Evolutionary conservation across 2,888 invertebrate species (phyloP), one percentile per base, ranked within the genome.

Genomic region (Drosophila mercatorum): DNA sequence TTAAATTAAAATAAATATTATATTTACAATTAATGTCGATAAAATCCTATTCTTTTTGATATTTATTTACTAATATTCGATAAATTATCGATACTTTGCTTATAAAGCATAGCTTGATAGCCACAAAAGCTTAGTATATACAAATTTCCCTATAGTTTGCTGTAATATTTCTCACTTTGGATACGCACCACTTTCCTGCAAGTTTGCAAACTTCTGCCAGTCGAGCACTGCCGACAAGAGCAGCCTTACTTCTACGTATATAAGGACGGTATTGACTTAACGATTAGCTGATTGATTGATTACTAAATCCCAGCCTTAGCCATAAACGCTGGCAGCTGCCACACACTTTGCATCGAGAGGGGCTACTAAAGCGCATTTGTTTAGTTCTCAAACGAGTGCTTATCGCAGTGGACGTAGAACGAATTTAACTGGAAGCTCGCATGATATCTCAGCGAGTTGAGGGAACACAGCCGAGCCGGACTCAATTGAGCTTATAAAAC

Each of bases 401-500:
- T 28, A 49, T n/a, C n/a, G 10, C n/a, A 49, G n/a, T 47, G 0
- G 5, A n/a, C 8, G 14, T 31, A 5, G 14, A 31, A 17, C 31
- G 11, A n/a, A 17, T 10, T 49, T n/a, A 49, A n/a, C 31, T 49
- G 31, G 31, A 49, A 36, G 36, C 51, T 36, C 8, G 17, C 17
- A 47, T 11, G 34, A 17, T 34, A 6, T 34, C 11, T 5, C 17
- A 34, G 17, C 2, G 2, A 4, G 8, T n/a, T 1, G 52, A 14
- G 8, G 17, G 11, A 26, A 14, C 38, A 38, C 38, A 52, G 17
- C 12, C 22, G 12, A 7, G 14, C 34, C 38, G 22, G 8, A 4
- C 52, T 38, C 52, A 38, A 52, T 52, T 36, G 22, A 36, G 52
- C 22, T 36, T 38, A 38, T 38, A 3, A 53, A 38, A 38, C 14